Base-by-base conservation (phyloP, 2,888 invertebrate species). In the Aphidius colemani region DNA sequence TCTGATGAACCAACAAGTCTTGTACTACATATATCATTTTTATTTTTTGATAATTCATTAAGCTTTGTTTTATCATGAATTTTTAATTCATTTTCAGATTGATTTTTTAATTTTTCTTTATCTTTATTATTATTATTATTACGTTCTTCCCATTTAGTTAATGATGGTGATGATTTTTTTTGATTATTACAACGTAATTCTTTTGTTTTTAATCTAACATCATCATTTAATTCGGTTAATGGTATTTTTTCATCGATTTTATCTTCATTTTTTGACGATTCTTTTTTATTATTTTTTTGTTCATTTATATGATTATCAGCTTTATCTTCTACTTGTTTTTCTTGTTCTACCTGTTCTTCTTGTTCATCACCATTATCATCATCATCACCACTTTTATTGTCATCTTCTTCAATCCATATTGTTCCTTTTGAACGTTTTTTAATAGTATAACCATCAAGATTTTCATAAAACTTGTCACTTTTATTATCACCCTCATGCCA, bases 381-480 rank as follows among this genome's bases (percentile, higher is more conserved):
- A 8, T 74, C 71, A 1, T 67, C 56, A 58, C 5, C 30, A 30
- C 13, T 18, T 18, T 30, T 5, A 30, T 30, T 5, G 30, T 74
- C 78, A 40, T 80, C 78, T 55, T 81, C 80, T 58, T 80, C 82
- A 43, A 82, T 75, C 82, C 82, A 82, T 50, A 81, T 79, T 5
- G 80, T 81, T n/a, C 82, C 82, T 63, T 82, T 82, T 0, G 81
- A 71, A 10, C 82, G 78, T 43, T 82, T 82, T 57, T 80, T 82
- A 40, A 82, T 80, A 4, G 78, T 80, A 53, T 73, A 80, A 10
- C 79, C 79, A 59, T 80, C 79, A 5, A 76, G 78, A 40, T 80
- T 82, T 7, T 82, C 80, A 53, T 78, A 80, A 46, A 77, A 75
- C 53, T 78, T 78, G 0, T 78, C 78, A 7, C 66, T 69, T 56